A percentile compares a stretch with the other conserved stretches of the same genome.
phyloP scores from a whole-genome alignment of 2,888 invertebrate genomes.

The Heteromurus nitidus region DNA sequence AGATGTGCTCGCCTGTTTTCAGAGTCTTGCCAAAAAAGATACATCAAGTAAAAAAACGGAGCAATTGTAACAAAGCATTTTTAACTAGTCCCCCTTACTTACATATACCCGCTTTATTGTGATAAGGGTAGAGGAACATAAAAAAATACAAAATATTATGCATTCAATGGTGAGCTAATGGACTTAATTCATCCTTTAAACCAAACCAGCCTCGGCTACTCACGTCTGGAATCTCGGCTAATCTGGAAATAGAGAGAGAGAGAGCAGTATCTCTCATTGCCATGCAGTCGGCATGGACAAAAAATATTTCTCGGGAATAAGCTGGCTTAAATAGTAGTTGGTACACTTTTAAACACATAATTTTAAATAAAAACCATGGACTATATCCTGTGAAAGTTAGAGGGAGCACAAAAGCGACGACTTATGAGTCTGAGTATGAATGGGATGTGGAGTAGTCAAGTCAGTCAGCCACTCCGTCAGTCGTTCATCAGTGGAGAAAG shows the following conservation, averaged over 20 bases:
- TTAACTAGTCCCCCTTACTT: not conserved
- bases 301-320: too few relatives aligned
- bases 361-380: too few relatives aligned
- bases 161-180: conserved; percentile 53
- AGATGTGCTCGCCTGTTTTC: conserved; percentile 35
- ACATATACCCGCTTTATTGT: not conserved
- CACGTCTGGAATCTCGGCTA: conserved; percentile 29
- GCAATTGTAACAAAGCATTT: not conserved
- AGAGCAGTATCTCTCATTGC: too few relatives aligned
- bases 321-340: too few relatives aligned
- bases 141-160: conserved; percentile 44
- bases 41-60: conserved; percentile 23
- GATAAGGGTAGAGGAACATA: conserved; percentile 31
- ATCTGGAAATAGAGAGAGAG: conserved; percentile 14
- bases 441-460: too few relatives aligned
- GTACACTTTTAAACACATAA: too few relatives aligned
- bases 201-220: conserved; percentile 25
- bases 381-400: too few relatives aligned
- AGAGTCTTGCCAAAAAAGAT: conserved; percentile 51
- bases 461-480: conserved; percentile 47
- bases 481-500: conserved; percentile 38
- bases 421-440: too few relatives aligned
- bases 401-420: too few relatives aligned
- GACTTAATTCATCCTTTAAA: conserved; percentile 55
- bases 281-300: too few relatives aligned